Base-by-base conservation (phyloP, 2,113 vertebrate genomes). In the Oryzias woworae region DNA sequence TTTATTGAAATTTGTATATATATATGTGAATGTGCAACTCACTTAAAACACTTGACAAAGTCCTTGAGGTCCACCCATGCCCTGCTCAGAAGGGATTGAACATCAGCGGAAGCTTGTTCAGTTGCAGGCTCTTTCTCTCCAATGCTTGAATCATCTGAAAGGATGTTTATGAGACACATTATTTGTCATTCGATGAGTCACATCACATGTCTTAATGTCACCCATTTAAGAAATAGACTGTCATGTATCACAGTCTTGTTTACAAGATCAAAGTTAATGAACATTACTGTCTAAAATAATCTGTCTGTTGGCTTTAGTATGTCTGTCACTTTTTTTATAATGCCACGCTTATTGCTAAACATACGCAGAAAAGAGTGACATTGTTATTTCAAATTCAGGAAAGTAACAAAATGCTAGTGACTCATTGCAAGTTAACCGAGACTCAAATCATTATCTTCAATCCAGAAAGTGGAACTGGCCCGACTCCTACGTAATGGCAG, bases 11-110 rank as follows among this genome's bases (percentile, higher is more conserved):
- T 48, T 20, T 48, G 45, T 68, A 8, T 16, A 48, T 14, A 24
- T n/a, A 15, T 23, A 24, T 0, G 48, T 14, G 24, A 53, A 48
- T 4, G 12, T 61, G 20, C 47, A 44, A 75, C 94, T 93, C 88
- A 98, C 95, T 97, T 94, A 83, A 98, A 98, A 81, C 94, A 95
- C 68, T 92, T 80, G 63, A 86, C 88, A 77, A 98, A 97, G 78
- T 96, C 93, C 51, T 95, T 90, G 78, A 93, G 87, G 66, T 93
- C 91, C 67, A 99, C 75, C 96, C 96, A 98, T n/a, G 88, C 92
- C 87, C 94, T 90, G 71, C 78, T 91, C 42, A 91, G 84, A 61
- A 85, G 17, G 0, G 70, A 45, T 58, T 63, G 90, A 61, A 89
- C 71, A 53, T 76, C 44, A 20, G 20, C 0, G 1, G 63, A 20